A percentile compares a stretch with the other conserved stretches of the same genome.
Evolutionary conservation across 1,140 invertebrate genomes (phyloP).

Genomic region (Drosophila repleta): DNA sequence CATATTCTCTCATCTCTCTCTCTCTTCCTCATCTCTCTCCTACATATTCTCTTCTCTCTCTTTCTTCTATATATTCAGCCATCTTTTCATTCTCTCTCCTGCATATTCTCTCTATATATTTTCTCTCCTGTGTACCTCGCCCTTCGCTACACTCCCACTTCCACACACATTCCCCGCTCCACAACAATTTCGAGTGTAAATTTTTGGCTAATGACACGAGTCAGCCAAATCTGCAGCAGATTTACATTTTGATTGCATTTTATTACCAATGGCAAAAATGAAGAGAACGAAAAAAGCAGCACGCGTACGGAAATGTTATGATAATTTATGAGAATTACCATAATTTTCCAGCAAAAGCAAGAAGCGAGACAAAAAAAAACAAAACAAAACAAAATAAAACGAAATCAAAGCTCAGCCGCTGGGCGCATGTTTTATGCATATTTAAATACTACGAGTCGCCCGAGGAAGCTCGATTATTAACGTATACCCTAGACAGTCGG

Average conservation of each 20-base stretch:
- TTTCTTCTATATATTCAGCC: too few relatives aligned
- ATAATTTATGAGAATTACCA: constrained; percentile 43
- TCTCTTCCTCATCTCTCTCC: too few relatives aligned
- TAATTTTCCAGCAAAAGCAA: constrained; percentile 23
- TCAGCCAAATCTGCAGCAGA: constrained; percentile 28
- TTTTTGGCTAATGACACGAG: background rate
- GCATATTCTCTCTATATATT: too few relatives aligned
- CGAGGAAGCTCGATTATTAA: constrained; percentile 28
- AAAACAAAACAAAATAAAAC: constrained; percentile 11
- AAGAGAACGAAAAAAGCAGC: background rate
- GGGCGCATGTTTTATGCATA: constrained; percentile 39
- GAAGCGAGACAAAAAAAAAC: background rate
- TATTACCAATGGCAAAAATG: constrained; percentile 15
- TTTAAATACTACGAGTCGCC: constrained; percentile 29
- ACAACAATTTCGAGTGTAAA: too few relatives aligned
- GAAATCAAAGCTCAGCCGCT: constrained; percentile 4
- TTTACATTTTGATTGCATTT: constrained; percentile 53
- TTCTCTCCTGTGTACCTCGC: too few relatives aligned
- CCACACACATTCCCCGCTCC: too few relatives aligned
- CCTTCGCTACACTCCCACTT: too few relatives aligned
- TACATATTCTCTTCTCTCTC: too few relatives aligned
- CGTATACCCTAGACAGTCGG: background rate
- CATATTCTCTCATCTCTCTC: too few relatives aligned
- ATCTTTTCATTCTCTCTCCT: too few relatives aligned
- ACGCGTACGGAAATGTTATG: constrained; percentile 29